Evolutionary conservation across 1,140 invertebrate genomes (phyloP).

Genomic region (Drosophila ambigua): DNA sequence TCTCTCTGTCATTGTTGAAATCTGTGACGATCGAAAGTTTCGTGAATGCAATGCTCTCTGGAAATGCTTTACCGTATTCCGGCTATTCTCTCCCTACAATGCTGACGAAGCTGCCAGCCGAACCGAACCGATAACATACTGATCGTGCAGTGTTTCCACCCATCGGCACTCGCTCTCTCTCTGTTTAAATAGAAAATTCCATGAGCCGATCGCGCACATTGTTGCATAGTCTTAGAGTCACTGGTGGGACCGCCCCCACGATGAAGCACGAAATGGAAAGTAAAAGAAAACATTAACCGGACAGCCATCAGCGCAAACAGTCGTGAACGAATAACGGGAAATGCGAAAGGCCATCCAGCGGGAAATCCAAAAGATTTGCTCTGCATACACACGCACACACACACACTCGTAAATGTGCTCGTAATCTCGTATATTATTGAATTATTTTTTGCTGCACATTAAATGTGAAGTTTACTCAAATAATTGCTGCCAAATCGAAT

Average conservation of each 20-base stretch:
- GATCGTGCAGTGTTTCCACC: conserved; percentile 5
- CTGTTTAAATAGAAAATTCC: conserved; percentile 31
- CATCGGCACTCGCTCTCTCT: background rate
- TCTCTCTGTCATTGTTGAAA: conserved; percentile 6
- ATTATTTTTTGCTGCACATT: background rate
- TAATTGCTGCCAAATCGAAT: background rate
- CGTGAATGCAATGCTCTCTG: too few relatives aligned
- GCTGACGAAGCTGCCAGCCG: background rate
- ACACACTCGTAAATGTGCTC: too few relatives aligned
- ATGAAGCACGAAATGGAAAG: conserved; percentile 64
- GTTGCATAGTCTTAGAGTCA: conserved; percentile 57
- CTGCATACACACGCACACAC: background rate
- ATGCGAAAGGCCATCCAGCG: conserved; percentile 5
- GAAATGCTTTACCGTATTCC: too few relatives aligned
- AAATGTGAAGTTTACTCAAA: background rate
- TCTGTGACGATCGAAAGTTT: too few relatives aligned
- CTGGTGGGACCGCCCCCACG: conserved; percentile 31
- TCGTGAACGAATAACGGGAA: conserved; percentile 36
- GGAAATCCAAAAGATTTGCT: background rate
- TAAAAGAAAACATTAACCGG: conserved; percentile 73
- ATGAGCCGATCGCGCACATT: conserved; percentile 36
- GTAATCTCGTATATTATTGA: background rate
- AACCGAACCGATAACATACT: conserved; percentile 17
- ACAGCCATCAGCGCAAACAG: conserved; percentile 70
- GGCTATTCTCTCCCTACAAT: too few relatives aligned